These are phyloP conservation scores for Hippocampus zosterae DNA, from an alignment of 2,113 vertebrate genomes.

Conservation along the genomic window DNA sequence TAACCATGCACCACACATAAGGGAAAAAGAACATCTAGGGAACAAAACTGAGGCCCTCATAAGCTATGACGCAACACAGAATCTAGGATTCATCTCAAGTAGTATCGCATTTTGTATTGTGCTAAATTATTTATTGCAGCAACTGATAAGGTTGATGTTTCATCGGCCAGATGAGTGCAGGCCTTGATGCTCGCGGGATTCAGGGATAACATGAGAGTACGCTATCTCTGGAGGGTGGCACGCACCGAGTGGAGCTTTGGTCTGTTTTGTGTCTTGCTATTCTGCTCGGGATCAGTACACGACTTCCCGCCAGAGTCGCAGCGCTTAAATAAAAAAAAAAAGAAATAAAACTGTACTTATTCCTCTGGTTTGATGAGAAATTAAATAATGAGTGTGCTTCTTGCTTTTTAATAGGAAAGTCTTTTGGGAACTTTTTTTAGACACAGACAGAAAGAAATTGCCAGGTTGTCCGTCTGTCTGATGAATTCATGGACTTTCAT, in stretches of 20 bases:
- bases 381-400: constrained; percentile 60
- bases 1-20: constrained; percentile 28
- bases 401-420: constrained; percentile 36
- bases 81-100: constrained; percentile 49
- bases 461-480: constrained; percentile 58
- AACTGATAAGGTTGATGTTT: constrained; percentile 43
- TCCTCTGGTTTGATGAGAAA: constrained; percentile 55
- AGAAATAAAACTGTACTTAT: background rate
- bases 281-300: constrained; percentile 57
- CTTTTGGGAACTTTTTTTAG: constrained; percentile 65
- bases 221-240: constrained; percentile 54
- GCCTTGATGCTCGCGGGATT: constrained; percentile 60
- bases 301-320: constrained; percentile 37
- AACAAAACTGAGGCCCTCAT: constrained; percentile 17
- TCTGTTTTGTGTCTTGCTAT: constrained; percentile 50
- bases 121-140: constrained; percentile 67
- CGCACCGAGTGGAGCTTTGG: constrained; percentile 42
- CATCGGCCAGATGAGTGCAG: constrained; percentile 54
- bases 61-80: constrained; percentile 39
- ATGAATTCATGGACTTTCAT: constrained; percentile 55
- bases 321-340: constrained; percentile 40
- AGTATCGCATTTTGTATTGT: constrained; percentile 43
- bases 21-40: constrained; percentile 25
- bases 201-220: constrained; percentile 70
- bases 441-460: constrained; percentile 59